Conservation (phyloP, 2,797 vertebrate genomes). For the Oreochromis grahami region DNA sequence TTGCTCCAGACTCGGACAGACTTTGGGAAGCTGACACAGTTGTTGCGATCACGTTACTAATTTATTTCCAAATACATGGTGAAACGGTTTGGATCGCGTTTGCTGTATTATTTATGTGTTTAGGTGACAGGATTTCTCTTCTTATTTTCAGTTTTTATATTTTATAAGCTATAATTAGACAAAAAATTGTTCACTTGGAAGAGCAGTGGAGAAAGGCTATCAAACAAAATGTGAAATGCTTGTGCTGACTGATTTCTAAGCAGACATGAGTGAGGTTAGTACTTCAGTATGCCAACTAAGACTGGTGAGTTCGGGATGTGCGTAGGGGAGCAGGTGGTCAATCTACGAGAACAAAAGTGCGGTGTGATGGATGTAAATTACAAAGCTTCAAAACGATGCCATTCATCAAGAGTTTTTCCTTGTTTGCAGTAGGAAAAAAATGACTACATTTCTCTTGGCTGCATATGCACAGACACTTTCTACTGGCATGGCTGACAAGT, state of each 20-base stretch:
- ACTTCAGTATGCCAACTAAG: background rate
- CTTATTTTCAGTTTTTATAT: background rate
- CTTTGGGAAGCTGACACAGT: constrained; percentile 1
- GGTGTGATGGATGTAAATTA: background rate
- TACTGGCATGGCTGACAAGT: constrained; percentile 3
- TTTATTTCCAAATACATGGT: constrained; percentile 30
- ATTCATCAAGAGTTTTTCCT: background rate
- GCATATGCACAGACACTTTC: constrained; percentile 12
- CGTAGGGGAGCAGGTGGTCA: background rate
- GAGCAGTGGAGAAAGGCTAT: background rate
- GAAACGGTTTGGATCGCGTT: background rate
- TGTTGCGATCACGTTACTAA: constrained; percentile 31
- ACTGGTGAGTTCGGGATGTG: background rate
- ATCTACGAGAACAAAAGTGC: background rate
- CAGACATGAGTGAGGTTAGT: background rate
- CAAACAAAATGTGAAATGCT: background rate
- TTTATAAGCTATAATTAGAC: background rate
- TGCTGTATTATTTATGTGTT: constrained; percentile 23
- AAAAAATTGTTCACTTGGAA: background rate
- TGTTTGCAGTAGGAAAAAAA: background rate
- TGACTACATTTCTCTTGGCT: constrained; percentile 4
- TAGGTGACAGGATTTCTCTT: background rate
- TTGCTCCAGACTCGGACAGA: constrained; percentile 4
- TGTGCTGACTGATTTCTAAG: background rate
- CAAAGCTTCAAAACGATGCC: background rate